Percentiles rank a stretch among this genome's conserved stretches.
These are phyloP conservation scores for Aphrocallistes beatrix DNA, from an alignment of 37 sponge, comb jelly and placozoan genomes.

Conservation along the genomic window DNA sequence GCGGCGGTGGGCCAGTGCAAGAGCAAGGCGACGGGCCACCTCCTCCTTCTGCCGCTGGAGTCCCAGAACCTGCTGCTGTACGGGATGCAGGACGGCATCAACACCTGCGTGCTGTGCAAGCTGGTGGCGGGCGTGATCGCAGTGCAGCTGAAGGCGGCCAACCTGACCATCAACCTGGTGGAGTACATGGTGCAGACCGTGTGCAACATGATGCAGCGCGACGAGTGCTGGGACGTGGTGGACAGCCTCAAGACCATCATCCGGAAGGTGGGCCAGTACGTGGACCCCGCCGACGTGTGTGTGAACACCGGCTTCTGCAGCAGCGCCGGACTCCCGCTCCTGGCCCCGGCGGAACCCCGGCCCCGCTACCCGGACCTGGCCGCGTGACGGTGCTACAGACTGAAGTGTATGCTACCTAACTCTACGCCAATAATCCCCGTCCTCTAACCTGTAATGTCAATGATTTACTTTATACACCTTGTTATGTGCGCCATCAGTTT, in stretches of 20 bases:
- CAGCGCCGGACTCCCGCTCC: neutral
- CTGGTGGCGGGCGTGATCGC: neutral
- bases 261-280: conserved; percentile 2
- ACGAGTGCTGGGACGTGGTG: conserved; percentile 8
- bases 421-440: too few species aligned
- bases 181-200: conserved; percentile 17
- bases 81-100: neutral
- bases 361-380: neutral
- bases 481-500: too few species aligned
- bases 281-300: neutral
- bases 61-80: neutral
- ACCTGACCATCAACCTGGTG: conserved; percentile 15
- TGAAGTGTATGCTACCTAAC: too few species aligned
- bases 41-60: neutral
- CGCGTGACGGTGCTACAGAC: neutral
- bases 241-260: neutral
- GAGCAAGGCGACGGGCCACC: neutral
- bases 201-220: neutral
- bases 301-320: conserved; percentile 1
- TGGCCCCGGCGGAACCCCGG: neutral
- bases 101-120: conserved; percentile 9
- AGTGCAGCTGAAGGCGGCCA: neutral
- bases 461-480: too few species aligned
- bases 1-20: neutral
- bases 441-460: too few species aligned